A percentile compares a stretch with the other conserved stretches of the same genome.
Conservation (phyloP, 2,797 vertebrate genomes). For the Apogon hyalosoma region DNA sequence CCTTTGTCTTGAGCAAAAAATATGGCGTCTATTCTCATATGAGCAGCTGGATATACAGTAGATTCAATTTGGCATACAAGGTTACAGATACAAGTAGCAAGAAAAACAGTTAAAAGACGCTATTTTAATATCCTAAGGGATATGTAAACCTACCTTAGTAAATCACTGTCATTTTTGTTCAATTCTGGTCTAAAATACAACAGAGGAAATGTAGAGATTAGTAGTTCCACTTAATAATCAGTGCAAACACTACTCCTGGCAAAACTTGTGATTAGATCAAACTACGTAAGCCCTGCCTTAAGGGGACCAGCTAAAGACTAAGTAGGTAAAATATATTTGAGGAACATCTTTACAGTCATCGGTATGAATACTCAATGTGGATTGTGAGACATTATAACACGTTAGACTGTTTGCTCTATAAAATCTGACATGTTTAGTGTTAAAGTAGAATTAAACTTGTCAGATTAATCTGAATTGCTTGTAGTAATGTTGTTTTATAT, state of each 20-base stretch:
- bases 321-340: background rate
- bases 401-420: background rate
- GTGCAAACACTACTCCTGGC: background rate
- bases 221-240: constrained; percentile 8
- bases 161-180: background rate
- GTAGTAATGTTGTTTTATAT: background rate
- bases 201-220: constrained; percentile 1
- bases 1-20: constrained; percentile 38
- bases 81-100: too few relatives aligned
- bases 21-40: constrained; percentile 29
- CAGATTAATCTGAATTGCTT: too few relatives aligned
- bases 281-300: constrained; percentile 10
- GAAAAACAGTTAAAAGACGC: background rate
- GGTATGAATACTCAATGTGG: constrained; percentile 19
- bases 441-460: too few relatives aligned
- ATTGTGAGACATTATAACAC: constrained; percentile 28
- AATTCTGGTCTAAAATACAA: background rate
- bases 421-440: background rate
- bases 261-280: constrained; percentile 19
- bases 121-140: background rate
- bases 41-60: constrained; percentile 12
- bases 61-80: constrained; percentile 12
- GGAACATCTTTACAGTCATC: background rate
- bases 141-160: background rate
- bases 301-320: constrained; percentile 11